A percentile compares a stretch with the other conserved stretches of the same genome.
phyloP scores from a whole-genome alignment of 2,888 invertebrate species.

The Galerucella pusilla region DNA sequence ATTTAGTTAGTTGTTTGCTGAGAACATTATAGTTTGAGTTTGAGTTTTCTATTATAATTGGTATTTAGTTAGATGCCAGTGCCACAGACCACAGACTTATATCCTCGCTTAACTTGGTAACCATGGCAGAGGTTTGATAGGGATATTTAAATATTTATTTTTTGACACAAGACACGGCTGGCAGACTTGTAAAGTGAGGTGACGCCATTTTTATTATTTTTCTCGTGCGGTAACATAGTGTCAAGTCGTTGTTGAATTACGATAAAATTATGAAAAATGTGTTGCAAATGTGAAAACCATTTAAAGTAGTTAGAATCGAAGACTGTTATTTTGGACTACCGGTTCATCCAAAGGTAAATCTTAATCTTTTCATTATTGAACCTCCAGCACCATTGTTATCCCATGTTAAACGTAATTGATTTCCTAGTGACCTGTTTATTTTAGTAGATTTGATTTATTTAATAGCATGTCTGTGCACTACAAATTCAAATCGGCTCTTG shows the following conservation, averaged over 20 bases:
- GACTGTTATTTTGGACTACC: slow-evolving; percentile 12
- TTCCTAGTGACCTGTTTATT: slow-evolving; percentile 17
- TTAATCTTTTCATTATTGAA: slow-evolving; percentile 9
- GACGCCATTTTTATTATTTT: slow-evolving; percentile 33
- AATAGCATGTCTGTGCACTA: slow-evolving; percentile 92
- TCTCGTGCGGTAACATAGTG: slow-evolving; percentile 21
- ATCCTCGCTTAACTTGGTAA: background rate
- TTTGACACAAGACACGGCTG: slow-evolving; percentile 12
- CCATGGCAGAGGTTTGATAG: background rate
- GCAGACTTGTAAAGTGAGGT: background rate
- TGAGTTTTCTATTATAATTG: no score
- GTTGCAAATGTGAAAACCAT: slow-evolving; percentile 16
- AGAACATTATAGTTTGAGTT: no score
- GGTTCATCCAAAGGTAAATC: slow-evolving; percentile 24
- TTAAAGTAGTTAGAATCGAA: slow-evolving; percentile 5
- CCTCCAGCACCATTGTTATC: slow-evolving; percentile 16
- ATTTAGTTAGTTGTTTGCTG: no score
- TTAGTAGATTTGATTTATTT: slow-evolving; percentile 11
- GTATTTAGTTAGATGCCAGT: no score
- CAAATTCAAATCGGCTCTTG: slow-evolving; percentile 96
- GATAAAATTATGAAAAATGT: slow-evolving; percentile 13
- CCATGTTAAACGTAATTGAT: slow-evolving; percentile 24
- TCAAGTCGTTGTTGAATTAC: slow-evolving; percentile 5
- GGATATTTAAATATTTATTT: background rate
- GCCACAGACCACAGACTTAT: background rate